phyloP scores from a whole-genome alignment of 2,888 invertebrate genomes.

The Dinocampus coccinellae region DNA sequence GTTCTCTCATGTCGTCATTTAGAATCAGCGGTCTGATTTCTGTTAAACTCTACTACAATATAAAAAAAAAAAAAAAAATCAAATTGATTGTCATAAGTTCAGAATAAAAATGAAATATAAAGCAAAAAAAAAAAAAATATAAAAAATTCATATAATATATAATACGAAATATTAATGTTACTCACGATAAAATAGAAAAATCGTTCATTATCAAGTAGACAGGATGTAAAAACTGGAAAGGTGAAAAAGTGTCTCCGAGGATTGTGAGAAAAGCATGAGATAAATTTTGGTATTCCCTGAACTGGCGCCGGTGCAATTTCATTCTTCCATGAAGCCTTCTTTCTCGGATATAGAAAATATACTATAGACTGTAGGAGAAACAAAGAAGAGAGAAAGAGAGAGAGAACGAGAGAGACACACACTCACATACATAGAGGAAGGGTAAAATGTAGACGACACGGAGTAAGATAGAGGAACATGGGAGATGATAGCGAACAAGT shows the following conservation, averaged over 20 bases:
- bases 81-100: too few relatives aligned
- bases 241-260: constrained; percentile 24
- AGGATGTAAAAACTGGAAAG: neutral
- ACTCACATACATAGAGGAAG: neutral
- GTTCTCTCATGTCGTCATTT: constrained; percentile 2
- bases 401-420: neutral
- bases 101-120: too few relatives aligned
- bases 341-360: constrained; percentile 1
- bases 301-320: constrained; percentile 30
- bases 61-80: too few relatives aligned
- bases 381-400: neutral
- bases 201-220: constrained; percentile 9
- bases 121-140: too few relatives aligned
- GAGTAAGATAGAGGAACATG: neutral
- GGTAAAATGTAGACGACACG: neutral
- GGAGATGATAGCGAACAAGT: constrained; percentile 1
- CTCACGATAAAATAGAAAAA: neutral
- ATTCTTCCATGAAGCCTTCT: constrained; percentile 31
- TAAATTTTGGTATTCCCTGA: constrained; percentile 35
- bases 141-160: too few relatives aligned
- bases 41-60: constrained; percentile 8
- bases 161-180: neutral
- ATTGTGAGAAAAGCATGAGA: constrained; percentile 17
- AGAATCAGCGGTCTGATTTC: constrained; percentile 14
- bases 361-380: neutral